Base-by-base conservation (phyloP, 1,140 invertebrate genomes). In the Drosophila subobscura region DNA sequence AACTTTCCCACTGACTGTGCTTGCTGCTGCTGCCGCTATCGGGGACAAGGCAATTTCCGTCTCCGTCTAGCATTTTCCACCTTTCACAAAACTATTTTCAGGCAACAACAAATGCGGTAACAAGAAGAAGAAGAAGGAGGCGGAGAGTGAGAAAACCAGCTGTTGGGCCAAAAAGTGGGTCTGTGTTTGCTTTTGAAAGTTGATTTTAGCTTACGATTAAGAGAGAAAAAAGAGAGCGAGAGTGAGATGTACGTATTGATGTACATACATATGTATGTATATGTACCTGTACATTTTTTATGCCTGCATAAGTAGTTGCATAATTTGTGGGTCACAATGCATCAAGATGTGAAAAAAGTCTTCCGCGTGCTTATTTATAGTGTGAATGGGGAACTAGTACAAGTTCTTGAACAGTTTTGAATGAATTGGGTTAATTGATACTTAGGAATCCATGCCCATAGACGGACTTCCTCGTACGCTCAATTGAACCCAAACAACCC, bases 41-140 rank as follows among this genome's bases (percentile, higher is more conserved):
- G 74, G 70, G 84, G 72, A 68, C 85, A 89, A 89, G 85, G 79
- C 84, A 77, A 77, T 89, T 89, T 89, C 85, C 85, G 85, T 63
- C 52, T 72, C 50, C 85, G 85, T 63, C 52, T 72, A 47, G 53
- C 50, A 27, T 46, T 76, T 79, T 79, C 75, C 72, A 53, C 67
- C 51, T 67, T 61, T 50, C 45, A 46, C 23, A 65, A 65, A 65
- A 60, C 57, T 29, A 46, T 29, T 10, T 23, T 4, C 54, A 22
- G 58, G 42, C 20, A 37, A 47, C 27, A 66, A 25, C 23, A 54
- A 66, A 29, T 71, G 45, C 46, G 49, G 59, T 51, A 64, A 53
- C 27, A 33, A 25, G 2, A 14, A 12, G 51, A 22, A 27, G n/a
- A 14, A 33, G 27, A 57, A 41, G 58, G 55, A 20, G 0, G 16